Conservation (phyloP, 2,113 vertebrate genomes). For the Lipotes vexillifer region DNA sequence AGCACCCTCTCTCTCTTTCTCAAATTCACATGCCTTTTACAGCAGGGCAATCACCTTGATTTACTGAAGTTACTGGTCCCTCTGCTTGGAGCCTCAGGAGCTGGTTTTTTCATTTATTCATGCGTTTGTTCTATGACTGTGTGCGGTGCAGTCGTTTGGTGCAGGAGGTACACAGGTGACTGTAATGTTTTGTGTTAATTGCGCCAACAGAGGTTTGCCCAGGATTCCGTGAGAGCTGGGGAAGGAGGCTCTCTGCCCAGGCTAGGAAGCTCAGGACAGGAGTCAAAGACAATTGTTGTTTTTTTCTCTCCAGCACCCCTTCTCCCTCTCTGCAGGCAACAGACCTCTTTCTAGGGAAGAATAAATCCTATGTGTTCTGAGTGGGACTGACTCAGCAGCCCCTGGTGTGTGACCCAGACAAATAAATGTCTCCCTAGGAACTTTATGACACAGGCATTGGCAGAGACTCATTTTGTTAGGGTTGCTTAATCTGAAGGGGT, state of each 20-base stretch:
- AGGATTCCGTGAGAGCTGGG: not conserved
- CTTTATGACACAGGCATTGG: not conserved
- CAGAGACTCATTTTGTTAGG: not conserved
- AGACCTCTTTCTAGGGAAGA: not conserved
- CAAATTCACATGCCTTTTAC: not conserved
- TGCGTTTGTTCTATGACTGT: not conserved
- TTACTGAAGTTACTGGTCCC: not conserved
- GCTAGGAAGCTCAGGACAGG: not conserved
- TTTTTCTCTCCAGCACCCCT: not conserved
- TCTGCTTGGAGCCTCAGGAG: not conserved
- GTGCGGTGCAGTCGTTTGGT: not conserved
- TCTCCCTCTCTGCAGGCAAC: not conserved
- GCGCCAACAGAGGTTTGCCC: not conserved
- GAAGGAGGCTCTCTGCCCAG: not conserved
- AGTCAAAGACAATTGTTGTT: not conserved
- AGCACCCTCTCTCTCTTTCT: not conserved
- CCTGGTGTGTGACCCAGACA: not conserved
- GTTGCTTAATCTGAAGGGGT: not conserved
- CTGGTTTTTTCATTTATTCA: not conserved
- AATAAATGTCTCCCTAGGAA: not conserved
- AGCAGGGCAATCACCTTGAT: not conserved
- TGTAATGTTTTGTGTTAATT: not conserved
- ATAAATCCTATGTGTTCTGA: not conserved
- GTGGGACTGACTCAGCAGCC: not conserved
- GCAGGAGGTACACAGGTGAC: not conserved